Evolutionary conservation across 2,888 invertebrate genomes (phyloP).

Genomic region (Xestia c-nigrum): DNA sequence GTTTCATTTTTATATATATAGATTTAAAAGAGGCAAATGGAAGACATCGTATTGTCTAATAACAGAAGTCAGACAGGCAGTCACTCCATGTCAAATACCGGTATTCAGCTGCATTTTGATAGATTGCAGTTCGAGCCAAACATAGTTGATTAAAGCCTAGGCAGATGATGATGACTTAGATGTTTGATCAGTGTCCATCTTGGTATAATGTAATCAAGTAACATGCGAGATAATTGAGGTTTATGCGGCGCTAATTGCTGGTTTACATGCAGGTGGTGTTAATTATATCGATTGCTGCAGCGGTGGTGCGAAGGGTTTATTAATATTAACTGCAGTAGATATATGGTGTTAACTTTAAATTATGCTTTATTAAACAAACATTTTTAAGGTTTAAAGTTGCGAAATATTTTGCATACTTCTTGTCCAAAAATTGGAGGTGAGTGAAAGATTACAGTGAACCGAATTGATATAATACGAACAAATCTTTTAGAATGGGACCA

Average conservation of each 20-base stretch:
- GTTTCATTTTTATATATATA: too few relatives aligned
- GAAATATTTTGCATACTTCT: neutral
- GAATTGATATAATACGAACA: neutral
- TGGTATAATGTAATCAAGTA: conserved; percentile 3
- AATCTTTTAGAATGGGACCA: neutral
- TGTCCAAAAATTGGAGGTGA: too few relatives aligned
- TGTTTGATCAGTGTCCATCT: conserved; percentile 11
- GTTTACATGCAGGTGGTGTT: conserved; percentile 1
- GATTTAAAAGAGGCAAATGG: too few relatives aligned
- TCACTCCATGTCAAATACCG: too few relatives aligned
- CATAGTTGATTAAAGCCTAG: neutral
- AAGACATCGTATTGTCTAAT: too few relatives aligned
- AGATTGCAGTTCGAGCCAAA: neutral
- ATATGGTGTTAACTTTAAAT: too few relatives aligned
- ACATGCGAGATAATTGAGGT: conserved; percentile 24
- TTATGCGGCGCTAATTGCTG: neutral
- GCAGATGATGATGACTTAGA: neutral
- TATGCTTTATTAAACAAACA: neutral
- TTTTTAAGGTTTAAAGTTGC: neutral
- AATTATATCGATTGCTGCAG: conserved; percentile 18
- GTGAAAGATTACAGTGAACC: neutral
- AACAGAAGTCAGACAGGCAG: too few relatives aligned
- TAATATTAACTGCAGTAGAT: neutral
- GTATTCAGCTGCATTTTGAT: too few relatives aligned
- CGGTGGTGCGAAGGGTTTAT: neutral